Base-by-base conservation (phyloP, 37 sponge, comb jelly and placozoan genomes). In the Halichondria panicea region DNA sequence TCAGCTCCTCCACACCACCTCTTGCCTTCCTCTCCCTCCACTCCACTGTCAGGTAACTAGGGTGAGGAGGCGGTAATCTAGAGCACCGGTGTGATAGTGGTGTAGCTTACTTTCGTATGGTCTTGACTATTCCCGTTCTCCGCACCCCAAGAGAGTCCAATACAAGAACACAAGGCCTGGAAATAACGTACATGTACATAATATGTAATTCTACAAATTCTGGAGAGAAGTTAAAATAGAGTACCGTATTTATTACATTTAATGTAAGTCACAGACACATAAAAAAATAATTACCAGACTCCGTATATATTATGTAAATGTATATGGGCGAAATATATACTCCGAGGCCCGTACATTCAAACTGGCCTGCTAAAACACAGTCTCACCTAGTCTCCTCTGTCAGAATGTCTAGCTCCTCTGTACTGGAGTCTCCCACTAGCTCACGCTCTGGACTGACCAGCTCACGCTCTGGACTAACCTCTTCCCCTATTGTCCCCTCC, bases 71-170 rank as follows among this genome's bases (percentile, higher is more conserved):
- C 1, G 46, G 11, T 36, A 9, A 65, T 8, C 4, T 32, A 36
- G 9, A 65, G 35, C 4, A 9, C 37, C 36, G 35, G 9, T 37
- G 40, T 36, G 7, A 36, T 64, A 37, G 9, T 9, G 39, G 66
- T 7, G 43, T 33, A 11, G 57, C 71, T 70, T 40, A 88, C 89
- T 63, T 65, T 55, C 78, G 35, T 8, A 88, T 72, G 38, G 57
- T 76, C 2, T 27, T 40, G 53, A 63, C 57, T 1, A 83, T 71
- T 9, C 38, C 43, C 13, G 45, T 79, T 43, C 93, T 64, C 35
- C 31, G 24, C 21, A 80, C 52, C 7, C 62, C 76, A 32, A 92
- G 67, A 11, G 93, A 92, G 46, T 92, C 93, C 43, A 92, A 72
- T 11, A 87, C 71, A 22, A 87, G 4, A 9, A 92, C 39, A 31